phyloP scores from a whole-genome alignment of 2,113 vertebrate genomes.

The Mustelus asterias region DNA sequence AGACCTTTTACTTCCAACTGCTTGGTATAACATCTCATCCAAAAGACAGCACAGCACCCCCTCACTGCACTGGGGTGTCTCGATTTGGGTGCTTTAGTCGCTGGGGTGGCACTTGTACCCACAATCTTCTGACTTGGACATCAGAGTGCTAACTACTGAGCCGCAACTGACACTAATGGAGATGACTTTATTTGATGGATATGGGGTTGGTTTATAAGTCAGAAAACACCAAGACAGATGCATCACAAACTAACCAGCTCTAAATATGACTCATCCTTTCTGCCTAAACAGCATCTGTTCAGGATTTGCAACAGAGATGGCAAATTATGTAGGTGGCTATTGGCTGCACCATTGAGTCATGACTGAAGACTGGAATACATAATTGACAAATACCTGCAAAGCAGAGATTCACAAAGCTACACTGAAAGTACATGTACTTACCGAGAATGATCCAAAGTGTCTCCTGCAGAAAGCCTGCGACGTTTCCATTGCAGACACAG shows the following conservation, averaged over 20 bases:
- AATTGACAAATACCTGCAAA: neutral
- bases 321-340: neutral
- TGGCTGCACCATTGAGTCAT: neutral
- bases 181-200: neutral
- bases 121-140: neutral
- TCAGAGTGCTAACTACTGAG: neutral
- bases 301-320: neutral
- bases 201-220: neutral
- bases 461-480: neutral
- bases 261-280: neutral
- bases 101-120: neutral
- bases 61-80: neutral
- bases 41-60: neutral
- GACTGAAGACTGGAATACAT: neutral
- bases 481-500: neutral
- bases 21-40: neutral
- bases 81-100: neutral
- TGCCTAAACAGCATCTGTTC: neutral
- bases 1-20: neutral
- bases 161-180: neutral
- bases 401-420: neutral
- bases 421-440: neutral
- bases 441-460: neutral
- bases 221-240: neutral
- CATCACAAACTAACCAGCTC: neutral